Conservation (phyloP, 2,113 vertebrate genomes). For the Burhinus oedicnemus region DNA sequence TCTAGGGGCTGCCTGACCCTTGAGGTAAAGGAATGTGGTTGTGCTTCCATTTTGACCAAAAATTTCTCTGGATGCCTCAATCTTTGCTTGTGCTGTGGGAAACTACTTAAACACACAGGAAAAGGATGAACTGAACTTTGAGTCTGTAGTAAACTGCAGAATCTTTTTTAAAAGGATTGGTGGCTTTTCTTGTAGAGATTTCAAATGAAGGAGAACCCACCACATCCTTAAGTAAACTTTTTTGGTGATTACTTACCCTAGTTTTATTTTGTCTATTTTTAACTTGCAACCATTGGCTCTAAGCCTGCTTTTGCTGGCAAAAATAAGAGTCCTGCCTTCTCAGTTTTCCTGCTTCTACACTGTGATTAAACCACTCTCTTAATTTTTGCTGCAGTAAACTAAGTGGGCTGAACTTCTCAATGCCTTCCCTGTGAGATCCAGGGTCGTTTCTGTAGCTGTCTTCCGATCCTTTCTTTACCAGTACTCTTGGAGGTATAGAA, state of each 20-base stretch:
- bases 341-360: not conserved
- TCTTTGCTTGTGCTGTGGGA: conserved; percentile 5
- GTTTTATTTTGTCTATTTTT: conserved; percentile 65
- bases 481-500: not conserved
- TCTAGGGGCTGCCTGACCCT: not conserved
- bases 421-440: not conserved
- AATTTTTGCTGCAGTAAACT: not conserved
- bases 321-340: conserved; percentile 16
- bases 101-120: not conserved
- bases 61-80: not conserved
- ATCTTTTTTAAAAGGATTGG: conserved; percentile 15
- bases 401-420: not conserved
- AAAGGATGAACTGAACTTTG: not conserved
- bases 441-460: not conserved
- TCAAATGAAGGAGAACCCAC: conserved; percentile 65
- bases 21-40: not conserved
- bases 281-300: conserved; percentile 30
- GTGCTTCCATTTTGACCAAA: not conserved
- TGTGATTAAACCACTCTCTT: conserved; percentile 15
- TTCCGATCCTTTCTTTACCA: not conserved
- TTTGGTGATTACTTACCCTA: conserved; percentile 64
- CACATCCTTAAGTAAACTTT: conserved; percentile 67
- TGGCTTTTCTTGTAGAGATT: conserved; percentile 56
- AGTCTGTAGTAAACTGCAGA: conserved; percentile 54
- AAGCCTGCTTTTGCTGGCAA: conserved; percentile 29